Base-by-base conservation (phyloP, 1,140 invertebrate species). In the Drosophila athabasca region DNA sequence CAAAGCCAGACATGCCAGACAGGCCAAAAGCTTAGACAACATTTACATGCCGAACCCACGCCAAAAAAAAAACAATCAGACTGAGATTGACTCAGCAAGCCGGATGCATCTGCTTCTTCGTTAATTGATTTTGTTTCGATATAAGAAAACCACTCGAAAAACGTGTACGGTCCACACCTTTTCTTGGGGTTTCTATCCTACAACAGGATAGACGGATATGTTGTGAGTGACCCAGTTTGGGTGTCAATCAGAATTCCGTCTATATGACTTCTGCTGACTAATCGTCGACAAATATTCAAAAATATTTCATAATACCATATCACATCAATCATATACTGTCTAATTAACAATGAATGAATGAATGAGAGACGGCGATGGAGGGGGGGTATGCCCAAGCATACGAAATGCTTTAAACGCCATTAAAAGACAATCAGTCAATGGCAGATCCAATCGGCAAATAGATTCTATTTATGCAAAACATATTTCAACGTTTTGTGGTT, bases 341-440 rank as follows among this genome's bases (percentile, higher is more conserved):
- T 77, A 80, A 77, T 77, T 70, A 87, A 79, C 60, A 64, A 52
- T 53, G 15, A 50, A 22, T 2, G 49, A 49, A 19, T 19, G 17
- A 19, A 19, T 19, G 17, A 19, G n/a, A 51, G 51, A 44, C 13
- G 46, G 46, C 17, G 46, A 11, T 3, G 45, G 46, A n/a, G 55
- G 26, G 13, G 9, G 31, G 22, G n/a, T n/a, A n/a, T n/a, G n/a
- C n/a, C 35, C 29, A 35, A 53, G 54, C 24, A 41, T 44, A 52
- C 49, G 43, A 58, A 81, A 64, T 55, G 62, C 65, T 62, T 71
- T 64, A 81, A 87, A 70, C 79, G 65, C 65, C 74, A 85, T 82
- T 87, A 82, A 87, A 82, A 87, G 26, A 55, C 74, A 79, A 87
- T 85, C 73, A 69, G 51, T 76, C 82, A 87, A 76, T 81, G 75